Conservation (phyloP, 1,140 invertebrate species). For the Drosophila busckii region DNA sequence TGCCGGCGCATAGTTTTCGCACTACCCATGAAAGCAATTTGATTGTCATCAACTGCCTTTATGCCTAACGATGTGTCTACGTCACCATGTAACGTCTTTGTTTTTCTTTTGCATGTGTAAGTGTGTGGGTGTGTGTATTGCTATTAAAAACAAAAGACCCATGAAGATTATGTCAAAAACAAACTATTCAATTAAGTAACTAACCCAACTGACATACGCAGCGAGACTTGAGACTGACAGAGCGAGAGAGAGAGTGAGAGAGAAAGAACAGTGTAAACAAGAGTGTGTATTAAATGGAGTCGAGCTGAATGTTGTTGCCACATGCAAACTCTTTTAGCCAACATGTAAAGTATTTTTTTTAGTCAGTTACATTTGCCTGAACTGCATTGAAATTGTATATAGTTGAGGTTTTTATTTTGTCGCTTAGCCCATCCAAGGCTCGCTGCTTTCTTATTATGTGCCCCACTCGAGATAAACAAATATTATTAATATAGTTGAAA, state of each 20-base stretch:
- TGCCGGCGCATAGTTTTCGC: constrained; percentile 14
- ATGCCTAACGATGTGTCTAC: constrained; percentile 57
- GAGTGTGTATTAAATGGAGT: constrained; percentile 12
- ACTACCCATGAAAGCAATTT: constrained; percentile 41
- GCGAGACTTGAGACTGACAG: neutral
- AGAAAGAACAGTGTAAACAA: too few relatives aligned
- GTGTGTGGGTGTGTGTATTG: constrained; percentile 32
- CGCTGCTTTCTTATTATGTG: constrained; percentile 6
- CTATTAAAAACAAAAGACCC: constrained; percentile 71
- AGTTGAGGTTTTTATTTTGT: constrained; percentile 12
- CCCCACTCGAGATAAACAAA: constrained; percentile 39
- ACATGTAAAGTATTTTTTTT: constrained; percentile 49
- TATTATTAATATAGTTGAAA: constrained; percentile 53
- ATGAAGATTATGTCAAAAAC: constrained; percentile 77
- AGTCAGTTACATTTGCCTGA: constrained; percentile 49
- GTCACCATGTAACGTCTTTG: constrained; percentile 54
- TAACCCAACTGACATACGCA: constrained; percentile 72
- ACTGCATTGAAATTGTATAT: constrained; percentile 62
- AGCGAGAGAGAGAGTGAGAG: neutral
- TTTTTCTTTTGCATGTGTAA: constrained; percentile 7
- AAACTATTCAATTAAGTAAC: constrained; percentile 77
- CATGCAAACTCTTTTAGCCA: constrained; percentile 45
- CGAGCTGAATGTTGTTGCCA: constrained; percentile 11
- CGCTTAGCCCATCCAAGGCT: too few relatives aligned
- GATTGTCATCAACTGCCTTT: constrained; percentile 63